A percentile compares a stretch with the other conserved stretches of the same genome.
Conservation (phyloP, 2,888 invertebrate genomes). For the Drosophila colorata region DNA sequence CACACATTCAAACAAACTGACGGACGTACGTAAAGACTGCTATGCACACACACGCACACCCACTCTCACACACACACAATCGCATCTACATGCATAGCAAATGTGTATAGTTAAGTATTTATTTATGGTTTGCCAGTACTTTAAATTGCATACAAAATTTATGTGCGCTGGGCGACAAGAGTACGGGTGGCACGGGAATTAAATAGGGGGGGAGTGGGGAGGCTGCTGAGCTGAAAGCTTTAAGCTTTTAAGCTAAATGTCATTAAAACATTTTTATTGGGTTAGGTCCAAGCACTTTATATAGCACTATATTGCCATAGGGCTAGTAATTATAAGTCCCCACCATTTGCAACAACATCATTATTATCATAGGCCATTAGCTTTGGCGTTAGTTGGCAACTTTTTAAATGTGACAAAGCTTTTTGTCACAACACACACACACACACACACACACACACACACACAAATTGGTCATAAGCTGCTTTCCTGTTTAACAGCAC, state of each 20-base stretch:
- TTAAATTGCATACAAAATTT: slow-evolving; percentile 55
- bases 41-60: background rate
- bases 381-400: slow-evolving; percentile 34
- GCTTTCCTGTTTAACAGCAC: slow-evolving; percentile 30
- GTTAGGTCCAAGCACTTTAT: slow-evolving; percentile 15
- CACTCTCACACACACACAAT: background rate
- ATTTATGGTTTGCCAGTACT: slow-evolving; percentile 54
- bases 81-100: slow-evolving; percentile 20
- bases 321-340: slow-evolving; percentile 19
- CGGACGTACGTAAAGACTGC: too few species aligned
- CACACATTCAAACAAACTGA: background rate
- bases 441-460: slow-evolving; percentile 4
- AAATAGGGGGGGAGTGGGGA: background rate
- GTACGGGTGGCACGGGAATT: background rate
- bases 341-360: slow-evolving; percentile 8
- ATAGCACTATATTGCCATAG: slow-evolving; percentile 4
- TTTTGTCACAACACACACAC: slow-evolving; percentile 21
- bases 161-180: slow-evolving; percentile 2
- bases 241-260: slow-evolving; percentile 44
- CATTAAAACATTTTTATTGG: slow-evolving; percentile 27
- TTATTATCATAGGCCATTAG: slow-evolving; percentile 34
- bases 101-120: slow-evolving; percentile 40
- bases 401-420: slow-evolving; percentile 42
- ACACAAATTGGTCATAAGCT: slow-evolving; percentile 25
- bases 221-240: slow-evolving; percentile 34